Percentiles rank a stretch among this genome's conserved stretches.
Evolutionary conservation across 2,113 vertebrate species (phyloP).

Genomic region (Phrynocephalus versicolor): DNA sequence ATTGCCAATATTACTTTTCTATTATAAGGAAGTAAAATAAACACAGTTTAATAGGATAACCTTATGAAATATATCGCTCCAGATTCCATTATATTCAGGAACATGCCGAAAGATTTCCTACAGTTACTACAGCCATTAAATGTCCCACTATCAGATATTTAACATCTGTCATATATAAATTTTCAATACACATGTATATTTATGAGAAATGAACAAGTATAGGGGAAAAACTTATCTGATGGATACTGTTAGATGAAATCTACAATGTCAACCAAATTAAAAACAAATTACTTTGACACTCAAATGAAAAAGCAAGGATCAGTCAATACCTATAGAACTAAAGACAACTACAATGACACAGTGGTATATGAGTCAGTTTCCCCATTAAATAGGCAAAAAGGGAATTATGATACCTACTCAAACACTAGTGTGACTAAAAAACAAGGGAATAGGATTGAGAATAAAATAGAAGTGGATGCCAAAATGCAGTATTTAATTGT

Average conservation of each 20-base stretch:
- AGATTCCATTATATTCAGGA: background rate
- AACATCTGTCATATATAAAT: background rate
- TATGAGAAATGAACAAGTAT: background rate
- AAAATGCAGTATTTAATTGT: background rate
- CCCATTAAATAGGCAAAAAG: background rate
- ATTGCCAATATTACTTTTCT: slow-evolving; percentile 5
- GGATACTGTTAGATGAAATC: background rate
- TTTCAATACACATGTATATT: background rate
- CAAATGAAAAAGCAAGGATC: background rate
- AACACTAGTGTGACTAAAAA: background rate
- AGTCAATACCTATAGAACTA: background rate
- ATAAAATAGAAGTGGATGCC: background rate
- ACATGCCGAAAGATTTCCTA: background rate
- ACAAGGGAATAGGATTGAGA: background rate
- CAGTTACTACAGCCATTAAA: background rate
- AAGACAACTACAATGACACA: background rate
- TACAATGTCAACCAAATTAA: background rate
- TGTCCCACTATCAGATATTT: background rate
- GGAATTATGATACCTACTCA: background rate
- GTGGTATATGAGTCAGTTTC: background rate
- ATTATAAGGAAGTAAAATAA: background rate
- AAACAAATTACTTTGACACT: background rate
- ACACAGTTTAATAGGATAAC: background rate
- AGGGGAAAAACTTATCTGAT: background rate
- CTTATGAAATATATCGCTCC: background rate